Percentiles rank a stretch among this genome's conserved stretches.
phyloP scores from a whole-genome alignment of 2,113 vertebrate genomes.

The Myrmecophaga tridactyla region DNA sequence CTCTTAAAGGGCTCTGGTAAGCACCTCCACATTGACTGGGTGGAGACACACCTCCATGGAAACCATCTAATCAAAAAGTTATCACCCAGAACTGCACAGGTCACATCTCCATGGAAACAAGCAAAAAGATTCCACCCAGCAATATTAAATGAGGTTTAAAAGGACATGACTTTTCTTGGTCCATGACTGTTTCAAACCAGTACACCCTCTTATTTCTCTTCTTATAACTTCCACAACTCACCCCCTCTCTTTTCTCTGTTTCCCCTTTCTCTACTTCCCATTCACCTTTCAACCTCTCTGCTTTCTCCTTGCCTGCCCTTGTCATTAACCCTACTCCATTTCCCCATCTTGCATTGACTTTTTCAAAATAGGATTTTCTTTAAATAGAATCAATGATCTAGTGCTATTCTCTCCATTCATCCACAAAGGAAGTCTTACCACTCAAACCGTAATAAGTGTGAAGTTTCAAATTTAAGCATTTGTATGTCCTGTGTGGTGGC shows the following conservation, averaged over 20 bases:
- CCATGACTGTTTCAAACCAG: too few relatives aligned
- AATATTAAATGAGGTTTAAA: too few relatives aligned
- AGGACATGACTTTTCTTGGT: too few relatives aligned
- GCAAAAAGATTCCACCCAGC: too few relatives aligned
- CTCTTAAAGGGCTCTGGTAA: too few relatives aligned
- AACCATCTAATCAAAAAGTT: too few relatives aligned
- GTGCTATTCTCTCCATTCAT: not conserved
- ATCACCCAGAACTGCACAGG: too few relatives aligned
- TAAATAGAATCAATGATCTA: not conserved
- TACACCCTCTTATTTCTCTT: not conserved
- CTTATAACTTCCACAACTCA: too few relatives aligned
- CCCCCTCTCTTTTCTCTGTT: too few relatives aligned
- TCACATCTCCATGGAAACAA: too few relatives aligned
- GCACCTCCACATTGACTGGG: too few relatives aligned
- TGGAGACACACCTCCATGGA: too few relatives aligned
- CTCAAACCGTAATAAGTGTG: not conserved
- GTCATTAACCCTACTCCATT: not conserved
- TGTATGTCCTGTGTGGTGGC: not conserved
- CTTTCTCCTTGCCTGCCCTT: not conserved
- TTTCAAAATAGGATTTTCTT: conserved; percentile 14
- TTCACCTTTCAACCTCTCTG: not conserved
- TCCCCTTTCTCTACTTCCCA: rapidly evolving
- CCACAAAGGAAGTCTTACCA: not conserved
- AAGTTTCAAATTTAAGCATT: not conserved
- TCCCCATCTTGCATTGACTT: not conserved